A percentile compares a stretch with the other conserved stretches of the same genome.
Conservation (phyloP, 2,797 vertebrate genomes). For the Orestias chungarensis region DNA sequence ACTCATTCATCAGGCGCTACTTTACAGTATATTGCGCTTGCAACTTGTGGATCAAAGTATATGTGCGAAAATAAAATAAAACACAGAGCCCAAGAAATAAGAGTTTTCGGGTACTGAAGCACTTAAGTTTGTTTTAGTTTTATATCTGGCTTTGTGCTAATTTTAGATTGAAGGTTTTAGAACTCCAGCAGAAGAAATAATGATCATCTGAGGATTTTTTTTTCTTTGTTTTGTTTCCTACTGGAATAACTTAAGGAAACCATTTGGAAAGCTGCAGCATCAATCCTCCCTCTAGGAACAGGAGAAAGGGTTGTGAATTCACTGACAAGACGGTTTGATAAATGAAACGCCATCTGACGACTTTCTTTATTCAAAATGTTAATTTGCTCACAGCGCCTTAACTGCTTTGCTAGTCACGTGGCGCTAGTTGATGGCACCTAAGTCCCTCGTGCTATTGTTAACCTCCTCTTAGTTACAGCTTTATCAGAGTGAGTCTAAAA, state of each 20-base stretch:
- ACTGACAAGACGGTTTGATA: constrained; percentile 54
- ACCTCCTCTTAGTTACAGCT: constrained; percentile 27
- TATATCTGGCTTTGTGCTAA: neutral
- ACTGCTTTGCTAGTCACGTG: constrained; percentile 48
- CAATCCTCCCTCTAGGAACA: neutral
- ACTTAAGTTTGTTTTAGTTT: neutral
- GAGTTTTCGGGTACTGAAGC: neutral
- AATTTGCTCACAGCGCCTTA: constrained; percentile 51
- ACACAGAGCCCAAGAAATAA: neutral
- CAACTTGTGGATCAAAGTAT: neutral
- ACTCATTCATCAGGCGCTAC: constrained; percentile 28
- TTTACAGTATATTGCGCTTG: neutral
- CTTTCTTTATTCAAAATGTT: constrained; percentile 57
- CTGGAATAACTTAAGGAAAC: neutral
- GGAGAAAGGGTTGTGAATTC: constrained; percentile 35
- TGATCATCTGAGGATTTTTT: neutral
- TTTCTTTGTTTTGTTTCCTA: too few relatives aligned
- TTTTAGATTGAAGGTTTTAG: constrained; percentile 1
- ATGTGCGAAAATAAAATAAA: constrained; percentile 6
- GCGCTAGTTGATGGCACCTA: constrained; percentile 35
- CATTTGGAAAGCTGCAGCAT: constrained; percentile 2
- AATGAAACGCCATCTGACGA: constrained; percentile 61
- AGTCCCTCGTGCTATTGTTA: constrained; percentile 52
- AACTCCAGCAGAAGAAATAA: neutral
- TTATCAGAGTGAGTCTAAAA: constrained; percentile 44